Percentiles rank a stretch among this genome's conserved stretches.
These are phyloP conservation scores for Plemyria rubiginata DNA, from an alignment of 2,888 invertebrate genomes.

Conservation along the genomic window DNA sequence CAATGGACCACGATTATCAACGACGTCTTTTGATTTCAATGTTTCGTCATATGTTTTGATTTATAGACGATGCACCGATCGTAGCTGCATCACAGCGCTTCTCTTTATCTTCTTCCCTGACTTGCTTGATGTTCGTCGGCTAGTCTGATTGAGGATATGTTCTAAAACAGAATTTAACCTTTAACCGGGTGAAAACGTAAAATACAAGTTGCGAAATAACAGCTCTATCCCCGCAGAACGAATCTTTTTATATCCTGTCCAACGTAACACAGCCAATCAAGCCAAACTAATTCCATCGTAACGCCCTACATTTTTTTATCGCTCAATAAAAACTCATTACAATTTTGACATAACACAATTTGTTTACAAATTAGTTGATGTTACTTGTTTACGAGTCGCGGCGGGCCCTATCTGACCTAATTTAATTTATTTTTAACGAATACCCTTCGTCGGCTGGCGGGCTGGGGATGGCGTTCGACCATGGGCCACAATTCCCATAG, in stretches of 20 bases:
- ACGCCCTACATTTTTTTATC: conserved; percentile 18
- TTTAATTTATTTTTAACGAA: conserved; percentile 41
- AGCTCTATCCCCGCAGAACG: not conserved
- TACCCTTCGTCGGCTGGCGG: conserved; percentile 20
- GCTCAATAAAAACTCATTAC: conserved; percentile 26
- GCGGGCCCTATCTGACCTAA: conserved; percentile 31
- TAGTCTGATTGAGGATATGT: no score
- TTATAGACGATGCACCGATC: not conserved
- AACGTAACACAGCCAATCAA: not conserved
- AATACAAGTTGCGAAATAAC: not conserved
- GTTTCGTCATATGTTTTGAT: not conserved
- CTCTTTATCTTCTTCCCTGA: not conserved
- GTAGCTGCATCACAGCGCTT: no score
- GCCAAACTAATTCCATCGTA: conserved; percentile 2
- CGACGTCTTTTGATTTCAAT: not conserved
- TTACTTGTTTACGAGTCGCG: conserved; percentile 30
- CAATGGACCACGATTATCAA: not conserved
- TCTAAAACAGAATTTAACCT: not conserved
- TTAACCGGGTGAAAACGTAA: not conserved
- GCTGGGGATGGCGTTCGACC: conserved; percentile 20
- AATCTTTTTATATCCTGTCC: not conserved
- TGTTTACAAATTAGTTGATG: conserved; percentile 33
- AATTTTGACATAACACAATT: conserved; percentile 30
- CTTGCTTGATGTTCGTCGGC: not conserved
- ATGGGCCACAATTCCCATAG: conserved; percentile 48